These are phyloP conservation scores for Cyphomyrus discorhynchus DNA, from an alignment of 2,113 vertebrate genomes.

Conservation along the genomic window DNA sequence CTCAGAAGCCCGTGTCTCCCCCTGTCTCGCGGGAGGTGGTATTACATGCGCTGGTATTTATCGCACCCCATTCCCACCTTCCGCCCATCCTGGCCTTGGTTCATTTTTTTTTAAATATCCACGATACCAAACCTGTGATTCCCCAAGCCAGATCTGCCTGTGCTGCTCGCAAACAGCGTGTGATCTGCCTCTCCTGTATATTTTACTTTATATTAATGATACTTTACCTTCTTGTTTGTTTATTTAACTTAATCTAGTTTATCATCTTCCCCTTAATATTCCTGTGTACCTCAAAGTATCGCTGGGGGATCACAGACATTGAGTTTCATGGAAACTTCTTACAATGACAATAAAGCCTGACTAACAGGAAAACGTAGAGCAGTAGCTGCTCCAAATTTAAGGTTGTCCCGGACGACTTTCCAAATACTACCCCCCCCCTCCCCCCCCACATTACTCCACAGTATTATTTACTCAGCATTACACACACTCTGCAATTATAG, in stretches of 20 bases:
- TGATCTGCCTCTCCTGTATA: background rate
- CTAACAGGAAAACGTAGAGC: background rate
- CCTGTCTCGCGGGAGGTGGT: background rate
- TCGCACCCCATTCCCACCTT: background rate
- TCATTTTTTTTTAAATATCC: background rate
- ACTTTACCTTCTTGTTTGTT: background rate
- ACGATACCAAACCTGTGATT: background rate
- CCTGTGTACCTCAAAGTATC: background rate
- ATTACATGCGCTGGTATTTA: background rate
- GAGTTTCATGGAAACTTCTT: background rate
- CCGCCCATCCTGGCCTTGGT: background rate
- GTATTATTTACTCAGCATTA: constrained; percentile 2
- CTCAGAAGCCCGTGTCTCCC: background rate
- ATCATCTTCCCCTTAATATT: background rate
- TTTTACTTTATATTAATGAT: background rate
- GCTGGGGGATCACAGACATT: background rate
- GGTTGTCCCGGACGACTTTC: background rate
- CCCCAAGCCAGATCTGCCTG: background rate
- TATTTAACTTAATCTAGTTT: background rate
- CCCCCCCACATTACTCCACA: background rate
- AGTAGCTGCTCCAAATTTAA: background rate
- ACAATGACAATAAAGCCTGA: background rate
- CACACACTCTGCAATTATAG: background rate
- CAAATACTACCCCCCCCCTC: background rate
- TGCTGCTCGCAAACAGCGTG: background rate